Evolutionary conservation across 2,888 invertebrate genomes (phyloP).

Genomic region (Orthosia incerta): DNA sequence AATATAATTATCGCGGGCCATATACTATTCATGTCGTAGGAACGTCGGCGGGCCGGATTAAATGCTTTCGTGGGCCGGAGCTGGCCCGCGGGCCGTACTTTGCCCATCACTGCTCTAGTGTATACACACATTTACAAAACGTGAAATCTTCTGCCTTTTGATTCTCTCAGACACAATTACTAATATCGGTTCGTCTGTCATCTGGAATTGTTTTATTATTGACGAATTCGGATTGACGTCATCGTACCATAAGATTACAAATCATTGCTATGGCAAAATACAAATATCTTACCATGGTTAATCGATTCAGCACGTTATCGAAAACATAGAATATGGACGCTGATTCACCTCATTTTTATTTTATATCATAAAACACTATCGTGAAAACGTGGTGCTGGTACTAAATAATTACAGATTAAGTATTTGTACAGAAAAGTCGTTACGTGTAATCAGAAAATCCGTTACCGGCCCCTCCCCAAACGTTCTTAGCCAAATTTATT

Average conservation of each 20-base stretch:
- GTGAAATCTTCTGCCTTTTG: neutral
- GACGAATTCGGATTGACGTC: constrained; percentile 33
- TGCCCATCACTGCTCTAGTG: no score
- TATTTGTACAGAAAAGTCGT: no score
- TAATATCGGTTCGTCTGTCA: neutral
- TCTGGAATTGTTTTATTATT: constrained; percentile 21
- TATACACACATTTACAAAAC: no score
- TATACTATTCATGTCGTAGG: no score
- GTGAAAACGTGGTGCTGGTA: neutral
- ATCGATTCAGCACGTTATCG: constrained; percentile 41
- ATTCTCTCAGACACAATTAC: neutral
- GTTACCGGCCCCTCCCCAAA: no score
- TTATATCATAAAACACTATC: neutral
- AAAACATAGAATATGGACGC: neutral
- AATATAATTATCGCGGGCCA: no score
- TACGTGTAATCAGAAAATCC: no score
- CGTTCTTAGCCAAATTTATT: no score
- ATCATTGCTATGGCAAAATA: constrained; percentile 36
- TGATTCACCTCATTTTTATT: constrained; percentile 15
- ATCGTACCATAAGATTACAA: constrained; percentile 31
- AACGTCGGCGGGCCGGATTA: no score
- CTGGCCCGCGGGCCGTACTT: no score
- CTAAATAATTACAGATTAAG: no score
- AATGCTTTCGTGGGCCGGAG: no score
- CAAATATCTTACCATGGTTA: constrained; percentile 22